phyloP scores from a whole-genome alignment of 2,888 invertebrate genomes.

The Choristoneura rosaceana region DNA sequence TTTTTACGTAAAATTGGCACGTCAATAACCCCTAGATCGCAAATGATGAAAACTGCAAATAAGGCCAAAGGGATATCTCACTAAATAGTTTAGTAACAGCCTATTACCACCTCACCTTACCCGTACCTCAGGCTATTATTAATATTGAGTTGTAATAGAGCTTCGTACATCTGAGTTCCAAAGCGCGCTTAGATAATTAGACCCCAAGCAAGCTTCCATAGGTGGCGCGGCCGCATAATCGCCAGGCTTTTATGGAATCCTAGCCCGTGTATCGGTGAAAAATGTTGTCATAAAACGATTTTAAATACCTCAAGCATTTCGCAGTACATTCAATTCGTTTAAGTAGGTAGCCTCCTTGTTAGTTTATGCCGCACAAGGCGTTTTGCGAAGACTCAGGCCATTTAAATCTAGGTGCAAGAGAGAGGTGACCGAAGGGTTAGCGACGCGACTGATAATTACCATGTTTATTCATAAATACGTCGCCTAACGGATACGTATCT shows the following conservation, averaged over 20 bases:
- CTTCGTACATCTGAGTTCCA: constrained; percentile 70
- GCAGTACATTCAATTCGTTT: constrained; percentile 54
- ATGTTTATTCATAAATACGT: not conserved
- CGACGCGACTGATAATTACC: not conserved
- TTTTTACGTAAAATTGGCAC: too few species aligned
- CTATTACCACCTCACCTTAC: too few species aligned
- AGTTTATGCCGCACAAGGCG: constrained; percentile 45
- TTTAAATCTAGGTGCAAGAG: constrained; percentile 8
- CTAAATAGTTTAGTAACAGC: too few species aligned
- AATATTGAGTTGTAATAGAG: constrained; percentile 51
- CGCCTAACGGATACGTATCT: not conserved
- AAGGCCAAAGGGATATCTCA: too few species aligned
- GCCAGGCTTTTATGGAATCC: constrained; percentile 72
- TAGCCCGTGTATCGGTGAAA: constrained; percentile 73
- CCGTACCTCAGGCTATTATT: too few species aligned
- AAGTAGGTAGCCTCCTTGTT: constrained; percentile 52
- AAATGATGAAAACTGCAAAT: too few species aligned
- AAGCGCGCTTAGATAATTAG: constrained; percentile 76
- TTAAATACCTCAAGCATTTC: constrained; percentile 71
- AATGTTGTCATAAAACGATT: constrained; percentile 80
- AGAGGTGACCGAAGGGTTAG: not conserved
- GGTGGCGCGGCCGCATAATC: constrained; percentile 75
- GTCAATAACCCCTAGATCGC: too few species aligned
- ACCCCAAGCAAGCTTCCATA: constrained; percentile 73
- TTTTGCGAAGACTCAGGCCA: constrained; percentile 9